phyloP scores from a whole-genome alignment of 2,888 invertebrate genomes.

The Diarsia brunnea region DNA sequence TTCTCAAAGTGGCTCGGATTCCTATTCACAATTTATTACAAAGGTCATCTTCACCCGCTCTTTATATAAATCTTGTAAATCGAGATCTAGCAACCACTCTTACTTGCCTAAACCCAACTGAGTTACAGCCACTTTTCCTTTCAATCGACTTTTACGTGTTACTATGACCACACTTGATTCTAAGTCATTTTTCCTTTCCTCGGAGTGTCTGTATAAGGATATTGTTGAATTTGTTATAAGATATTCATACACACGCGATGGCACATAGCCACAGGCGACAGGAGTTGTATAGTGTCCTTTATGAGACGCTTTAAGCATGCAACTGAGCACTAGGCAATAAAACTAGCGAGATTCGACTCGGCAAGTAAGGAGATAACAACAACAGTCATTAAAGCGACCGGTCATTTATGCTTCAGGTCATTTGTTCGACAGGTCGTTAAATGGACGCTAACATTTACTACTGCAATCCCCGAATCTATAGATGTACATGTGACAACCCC shows the following conservation, averaged over 20 bases:
- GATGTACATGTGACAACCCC: neutral
- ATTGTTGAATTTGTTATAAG: constrained; percentile 35
- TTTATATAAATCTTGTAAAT: constrained; percentile 44
- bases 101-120: constrained; percentile 8
- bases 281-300: constrained; percentile 66
- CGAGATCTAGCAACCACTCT: constrained; percentile 31
- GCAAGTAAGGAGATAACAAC: neutral
- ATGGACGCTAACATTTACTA: neutral
- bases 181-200: constrained; percentile 20
- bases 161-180: constrained; percentile 32
- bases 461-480: neutral
- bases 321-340: constrained; percentile 59
- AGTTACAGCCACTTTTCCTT: constrained; percentile 45
- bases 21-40: constrained; percentile 39
- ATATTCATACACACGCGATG: constrained; percentile 50
- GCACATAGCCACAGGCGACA: constrained; percentile 49
- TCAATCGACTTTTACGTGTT: constrained; percentile 47
- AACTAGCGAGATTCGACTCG: constrained; percentile 28
- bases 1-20: constrained; percentile 28
- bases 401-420: neutral
- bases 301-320: constrained; percentile 68
- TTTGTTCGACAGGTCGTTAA: neutral
- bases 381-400: neutral
- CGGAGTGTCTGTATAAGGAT: constrained; percentile 44
- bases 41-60: constrained; percentile 36